Base-by-base conservation (phyloP, 2,797 vertebrate species). In the Enteromius unitaeniatus region DNA sequence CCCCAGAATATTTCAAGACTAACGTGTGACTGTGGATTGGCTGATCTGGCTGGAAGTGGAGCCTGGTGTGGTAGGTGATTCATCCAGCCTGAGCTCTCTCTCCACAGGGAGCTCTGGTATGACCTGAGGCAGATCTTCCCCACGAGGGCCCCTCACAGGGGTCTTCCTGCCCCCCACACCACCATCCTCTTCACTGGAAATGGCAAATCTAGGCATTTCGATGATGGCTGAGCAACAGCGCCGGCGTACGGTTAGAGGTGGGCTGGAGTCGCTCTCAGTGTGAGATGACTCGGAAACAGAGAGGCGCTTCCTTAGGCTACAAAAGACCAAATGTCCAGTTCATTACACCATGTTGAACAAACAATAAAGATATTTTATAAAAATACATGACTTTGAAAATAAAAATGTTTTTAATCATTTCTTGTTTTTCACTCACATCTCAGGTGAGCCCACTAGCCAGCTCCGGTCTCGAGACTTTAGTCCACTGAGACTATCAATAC, bases 211-310 rank as follows among this genome's bases (percentile, higher is more conserved):
- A 0, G 97, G 96, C 94, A 96, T 96, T 86, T 99, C 98, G 0
- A 97, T 95, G 55, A 98, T 95, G 45, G 96, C 97, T 0, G 98
- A 98, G 90, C 97, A 97, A 94, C 97, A 97, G 92, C 96, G 97
- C 0, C 96, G 93, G 0, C 98, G 95, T 26, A 97, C 97, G 0
- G 97, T 97, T 84, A 99, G 93, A 0, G 98, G 98, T 0, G 98
- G 98, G 86, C 97, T 98, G 72, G 97, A 99, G 93, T 99, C 98
- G 2, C 98, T 99, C 93, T 99, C 98, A 0, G 98, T 99, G 94
- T 99, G 97, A 1, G 97, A 99, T 0, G 98, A 99, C 90, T 99
- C 98, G 0, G 98, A 99, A 69, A 97, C 95, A 0, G 98, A 99
- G 76, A 99, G 92, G 34, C 97, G 97, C 90, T 99, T 99, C 78